Percentiles rank a stretch among this genome's conserved stretches.
Conservation (phyloP, 2,113 vertebrate species). For the Limanda limanda region DNA sequence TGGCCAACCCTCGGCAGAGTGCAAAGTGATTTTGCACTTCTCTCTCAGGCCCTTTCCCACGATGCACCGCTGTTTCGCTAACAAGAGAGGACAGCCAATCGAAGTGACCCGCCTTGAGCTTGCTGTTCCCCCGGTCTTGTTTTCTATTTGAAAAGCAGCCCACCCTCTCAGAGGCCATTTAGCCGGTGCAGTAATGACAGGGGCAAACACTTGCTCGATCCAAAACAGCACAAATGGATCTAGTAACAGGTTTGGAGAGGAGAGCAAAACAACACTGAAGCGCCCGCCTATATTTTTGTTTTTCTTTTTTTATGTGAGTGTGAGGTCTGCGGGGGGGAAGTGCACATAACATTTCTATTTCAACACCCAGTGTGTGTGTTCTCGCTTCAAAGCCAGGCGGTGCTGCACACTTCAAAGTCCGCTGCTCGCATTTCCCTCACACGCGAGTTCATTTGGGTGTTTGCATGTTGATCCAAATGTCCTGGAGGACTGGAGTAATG, state of each 20-base stretch:
- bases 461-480: conserved; percentile 7
- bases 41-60: conserved; percentile 40
- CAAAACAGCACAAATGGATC: conserved; percentile 51
- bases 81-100: conserved; percentile 76
- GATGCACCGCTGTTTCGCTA: conserved; percentile 58
- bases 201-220: conserved; percentile 47
- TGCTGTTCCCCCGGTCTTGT: conserved; percentile 32
- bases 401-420: conserved; percentile 25
- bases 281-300: neutral
- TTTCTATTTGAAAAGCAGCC: conserved; percentile 59
- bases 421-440: conserved; percentile 20
- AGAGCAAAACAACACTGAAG: conserved; percentile 3
- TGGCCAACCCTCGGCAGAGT: neutral
- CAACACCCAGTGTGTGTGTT: neutral
- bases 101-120: conserved; percentile 65
- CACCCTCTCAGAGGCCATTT: conserved; percentile 58
- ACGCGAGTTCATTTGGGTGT: neutral
- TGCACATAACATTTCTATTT: conserved; percentile 18
- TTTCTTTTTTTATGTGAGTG: neutral
- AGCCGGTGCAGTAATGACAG: conserved; percentile 50
- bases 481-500: conserved; percentile 20
- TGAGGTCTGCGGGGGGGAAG: conserved; percentile 4
- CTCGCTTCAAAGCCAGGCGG: neutral
- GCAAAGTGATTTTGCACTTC: conserved; percentile 12
- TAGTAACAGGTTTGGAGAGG: conserved; percentile 25